Percentiles rank a stretch among this genome's conserved stretches.
phyloP scores from a whole-genome alignment of 2,888 invertebrate species.

The Cheilosia grossa region DNA sequence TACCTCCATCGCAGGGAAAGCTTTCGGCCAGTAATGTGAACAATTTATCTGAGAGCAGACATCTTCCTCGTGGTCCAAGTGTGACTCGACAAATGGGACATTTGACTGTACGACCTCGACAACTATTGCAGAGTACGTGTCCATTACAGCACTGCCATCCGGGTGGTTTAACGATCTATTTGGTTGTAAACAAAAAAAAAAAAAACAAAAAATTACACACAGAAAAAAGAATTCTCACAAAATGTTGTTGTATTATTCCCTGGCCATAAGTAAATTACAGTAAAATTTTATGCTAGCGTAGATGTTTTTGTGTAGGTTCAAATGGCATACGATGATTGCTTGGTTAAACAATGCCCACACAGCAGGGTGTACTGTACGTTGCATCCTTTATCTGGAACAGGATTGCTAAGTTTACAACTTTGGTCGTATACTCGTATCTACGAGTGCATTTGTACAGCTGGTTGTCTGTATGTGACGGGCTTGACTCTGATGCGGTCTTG shows the following conservation, averaged over 20 bases:
- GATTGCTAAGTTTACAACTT: too few species aligned
- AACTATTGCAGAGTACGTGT: conserved; percentile 83
- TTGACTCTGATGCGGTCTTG: too few species aligned
- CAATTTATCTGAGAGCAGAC: conserved; percentile 84
- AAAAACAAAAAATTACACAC: conserved; percentile 1
- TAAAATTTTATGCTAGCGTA: conserved; percentile 27
- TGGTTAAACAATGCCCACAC: neutral
- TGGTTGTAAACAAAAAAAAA: conserved; percentile 12
- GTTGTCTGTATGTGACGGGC: too few species aligned
- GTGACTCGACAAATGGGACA: conserved; percentile 84
- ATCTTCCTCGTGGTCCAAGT: conserved; percentile 83
- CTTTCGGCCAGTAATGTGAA: conserved; percentile 82
- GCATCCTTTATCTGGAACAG: too few species aligned
- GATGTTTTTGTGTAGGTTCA: conserved; percentile 15
- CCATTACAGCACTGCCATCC: conserved; percentile 84
- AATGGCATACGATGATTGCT: conserved; percentile 11
- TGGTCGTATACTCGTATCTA: too few species aligned
- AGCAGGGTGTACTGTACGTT: too few species aligned
- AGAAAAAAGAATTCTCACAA: neutral
- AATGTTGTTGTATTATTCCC: conserved; percentile 47
- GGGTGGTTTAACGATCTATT: conserved; percentile 83
- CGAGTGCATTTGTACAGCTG: too few species aligned
- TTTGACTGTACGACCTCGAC: conserved; percentile 83
- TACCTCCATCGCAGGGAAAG: conserved; percentile 82
- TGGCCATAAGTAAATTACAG: conserved; percentile 52